Percentiles rank a stretch among this genome's conserved stretches.
Evolutionary conservation across 2,797 vertebrate genomes (phyloP).

Genomic region (Thunnus albacares): DNA sequence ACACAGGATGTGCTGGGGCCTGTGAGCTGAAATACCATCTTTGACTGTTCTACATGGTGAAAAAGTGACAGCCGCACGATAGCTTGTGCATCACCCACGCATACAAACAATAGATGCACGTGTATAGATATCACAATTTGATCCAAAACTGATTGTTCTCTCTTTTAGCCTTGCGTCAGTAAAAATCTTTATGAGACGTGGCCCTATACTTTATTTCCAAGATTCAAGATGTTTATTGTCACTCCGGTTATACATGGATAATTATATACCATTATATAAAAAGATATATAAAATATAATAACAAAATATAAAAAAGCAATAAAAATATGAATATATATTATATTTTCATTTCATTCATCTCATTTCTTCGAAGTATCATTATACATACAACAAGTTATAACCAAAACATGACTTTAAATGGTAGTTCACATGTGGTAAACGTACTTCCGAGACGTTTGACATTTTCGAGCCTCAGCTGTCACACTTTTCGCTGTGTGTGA

Average conservation of each 20-base stretch:
- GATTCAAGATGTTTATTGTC: no score
- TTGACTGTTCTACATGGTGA: slow-evolving; percentile 72
- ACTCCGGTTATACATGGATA: no score
- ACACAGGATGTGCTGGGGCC: slow-evolving; percentile 87
- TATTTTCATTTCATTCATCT: no score
- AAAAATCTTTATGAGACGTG: neutral
- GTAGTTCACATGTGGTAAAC: neutral
- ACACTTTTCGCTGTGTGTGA: slow-evolving; percentile 69
- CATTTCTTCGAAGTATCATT: neutral
- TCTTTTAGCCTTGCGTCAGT: slow-evolving; percentile 12
- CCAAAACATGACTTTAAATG: neutral
- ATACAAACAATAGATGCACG: slow-evolving; percentile 52
- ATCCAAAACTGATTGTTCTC: slow-evolving; percentile 24
- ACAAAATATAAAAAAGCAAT: no score
- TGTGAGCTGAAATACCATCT: slow-evolving; percentile 78
- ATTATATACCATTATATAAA: no score
- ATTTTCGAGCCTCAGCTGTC: slow-evolving; percentile 71
- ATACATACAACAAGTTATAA: neutral
- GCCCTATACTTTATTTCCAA: neutral
- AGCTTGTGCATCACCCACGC: slow-evolving; percentile 70
- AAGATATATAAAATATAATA: no score
- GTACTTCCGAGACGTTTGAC: slow-evolving; percentile 34
- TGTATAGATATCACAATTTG: slow-evolving; percentile 42
- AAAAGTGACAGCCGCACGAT: slow-evolving; percentile 79
- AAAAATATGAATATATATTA: no score